These are phyloP conservation scores for Latrodectus elegans DNA, from an alignment of 2,888 invertebrate genomes.

Conservation along the genomic window DNA sequence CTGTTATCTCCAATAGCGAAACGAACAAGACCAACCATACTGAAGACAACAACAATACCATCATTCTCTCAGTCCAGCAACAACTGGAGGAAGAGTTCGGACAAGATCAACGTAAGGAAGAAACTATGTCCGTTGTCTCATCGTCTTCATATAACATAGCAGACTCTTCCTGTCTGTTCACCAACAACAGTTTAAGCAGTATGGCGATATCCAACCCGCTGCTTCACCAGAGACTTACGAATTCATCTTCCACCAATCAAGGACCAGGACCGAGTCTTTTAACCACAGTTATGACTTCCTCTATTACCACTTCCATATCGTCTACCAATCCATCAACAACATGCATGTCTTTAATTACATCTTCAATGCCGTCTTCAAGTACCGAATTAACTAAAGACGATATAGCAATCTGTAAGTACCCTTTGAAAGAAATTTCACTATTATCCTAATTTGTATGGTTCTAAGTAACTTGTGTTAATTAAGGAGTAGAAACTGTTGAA, in stretches of 20 bases:
- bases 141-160: conserved; percentile 35
- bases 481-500: no score
- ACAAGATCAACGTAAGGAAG: neutral
- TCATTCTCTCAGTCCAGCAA: conserved; percentile 39
- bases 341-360: neutral
- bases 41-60: conserved; percentile 33
- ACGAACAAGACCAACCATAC: conserved; percentile 1
- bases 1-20: conserved; percentile 70
- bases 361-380: conserved; percentile 43
- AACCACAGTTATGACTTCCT: conserved; percentile 8
- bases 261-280: no score
- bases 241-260: no score
- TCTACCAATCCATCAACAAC: conserved; percentile 38
- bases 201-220: conserved; percentile 46
- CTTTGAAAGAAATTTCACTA: no score
- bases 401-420: conserved; percentile 32
- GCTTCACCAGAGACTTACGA: conserved; percentile 47
- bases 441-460: no score
- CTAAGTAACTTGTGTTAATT: no score
- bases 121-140: neutral
- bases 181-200: conserved; percentile 12
- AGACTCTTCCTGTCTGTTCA: conserved; percentile 46
- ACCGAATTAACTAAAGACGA: conserved; percentile 49
- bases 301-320: conserved; percentile 16
- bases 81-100: conserved; percentile 46